These are phyloP conservation scores for Autographa gamma DNA, from an alignment of 2,888 invertebrate species.

Conservation along the genomic window DNA sequence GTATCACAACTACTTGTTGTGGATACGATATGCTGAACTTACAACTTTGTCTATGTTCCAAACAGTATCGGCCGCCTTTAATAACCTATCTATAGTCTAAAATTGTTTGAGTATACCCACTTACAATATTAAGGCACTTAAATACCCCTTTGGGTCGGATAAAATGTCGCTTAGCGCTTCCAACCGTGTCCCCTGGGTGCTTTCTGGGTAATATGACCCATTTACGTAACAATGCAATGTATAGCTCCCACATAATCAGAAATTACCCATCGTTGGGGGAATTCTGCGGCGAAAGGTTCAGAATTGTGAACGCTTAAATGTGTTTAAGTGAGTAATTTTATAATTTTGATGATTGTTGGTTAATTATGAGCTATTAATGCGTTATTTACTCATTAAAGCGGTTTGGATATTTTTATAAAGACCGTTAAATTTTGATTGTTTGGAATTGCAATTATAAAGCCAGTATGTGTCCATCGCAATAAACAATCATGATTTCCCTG, in stretches of 20 bases:
- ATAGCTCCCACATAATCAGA: slow-evolving; percentile 5
- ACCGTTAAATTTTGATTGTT: too few relatives aligned
- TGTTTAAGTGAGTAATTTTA: background rate
- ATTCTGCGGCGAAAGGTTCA: background rate
- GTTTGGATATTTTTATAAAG: too few relatives aligned
- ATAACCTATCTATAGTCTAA: background rate
- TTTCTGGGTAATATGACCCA: slow-evolving; percentile 18
- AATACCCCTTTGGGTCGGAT: slow-evolving; percentile 28
- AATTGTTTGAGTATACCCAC: background rate
- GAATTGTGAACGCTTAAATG: background rate
- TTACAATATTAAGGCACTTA: slow-evolving; percentile 4
- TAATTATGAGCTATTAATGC: background rate
- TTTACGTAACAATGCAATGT: slow-evolving; percentile 1
- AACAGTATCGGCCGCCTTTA: background rate
- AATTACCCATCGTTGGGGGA: background rate
- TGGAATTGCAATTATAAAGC: too few relatives aligned
- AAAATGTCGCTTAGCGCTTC: slow-evolving; percentile 28
- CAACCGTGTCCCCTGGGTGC: slow-evolving; percentile 1
- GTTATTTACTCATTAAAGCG: background rate
- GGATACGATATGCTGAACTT: too few relatives aligned
- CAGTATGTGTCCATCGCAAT: too few relatives aligned
- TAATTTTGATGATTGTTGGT: background rate
- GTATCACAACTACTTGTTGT: too few relatives aligned
- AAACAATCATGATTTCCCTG: too few relatives aligned
- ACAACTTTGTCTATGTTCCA: too few relatives aligned